These are phyloP conservation scores for Coptodon bakossiorum DNA, from an alignment of 2,113 vertebrate species.

Conservation along the genomic window DNA sequence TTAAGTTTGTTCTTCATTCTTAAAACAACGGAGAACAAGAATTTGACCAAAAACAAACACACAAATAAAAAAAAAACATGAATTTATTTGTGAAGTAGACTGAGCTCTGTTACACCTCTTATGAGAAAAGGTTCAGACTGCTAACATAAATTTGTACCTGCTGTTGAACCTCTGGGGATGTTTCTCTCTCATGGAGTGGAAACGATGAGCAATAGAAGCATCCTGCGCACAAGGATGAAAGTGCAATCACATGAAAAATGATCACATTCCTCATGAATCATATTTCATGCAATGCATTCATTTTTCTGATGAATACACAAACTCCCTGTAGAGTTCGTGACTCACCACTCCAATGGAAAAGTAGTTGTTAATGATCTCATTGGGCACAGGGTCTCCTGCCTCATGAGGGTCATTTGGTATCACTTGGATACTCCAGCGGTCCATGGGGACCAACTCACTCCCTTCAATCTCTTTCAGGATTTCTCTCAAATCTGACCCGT, in stretches of 20 bases:
- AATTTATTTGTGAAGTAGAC: not conserved
- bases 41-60: not conserved
- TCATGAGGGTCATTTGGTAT: constrained; percentile 71
- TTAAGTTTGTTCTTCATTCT: constrained; percentile 94
- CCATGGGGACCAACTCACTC: constrained; percentile 73
- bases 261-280: not conserved
- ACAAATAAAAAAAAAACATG: not conserved
- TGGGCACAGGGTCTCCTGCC: constrained; percentile 81
- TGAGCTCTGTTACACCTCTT: not conserved
- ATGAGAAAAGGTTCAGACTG: not conserved
- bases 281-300: not conserved
- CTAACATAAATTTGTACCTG: constrained; percentile 70
- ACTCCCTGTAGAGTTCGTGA: not conserved
- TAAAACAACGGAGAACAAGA: not conserved
- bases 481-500: constrained; percentile 81
- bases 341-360: constrained; percentile 91
- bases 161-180: constrained; percentile 92
- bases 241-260: not conserved
- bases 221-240: constrained; percentile 68
- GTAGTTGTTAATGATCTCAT: constrained; percentile 91
- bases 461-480: constrained; percentile 82
- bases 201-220: constrained; percentile 89
- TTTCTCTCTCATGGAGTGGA: constrained; percentile 91
- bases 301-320: not conserved
- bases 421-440: constrained; percentile 85